These are phyloP conservation scores for Sisor rabdophorus DNA, from an alignment of 2,113 vertebrate species.

Conservation along the genomic window DNA sequence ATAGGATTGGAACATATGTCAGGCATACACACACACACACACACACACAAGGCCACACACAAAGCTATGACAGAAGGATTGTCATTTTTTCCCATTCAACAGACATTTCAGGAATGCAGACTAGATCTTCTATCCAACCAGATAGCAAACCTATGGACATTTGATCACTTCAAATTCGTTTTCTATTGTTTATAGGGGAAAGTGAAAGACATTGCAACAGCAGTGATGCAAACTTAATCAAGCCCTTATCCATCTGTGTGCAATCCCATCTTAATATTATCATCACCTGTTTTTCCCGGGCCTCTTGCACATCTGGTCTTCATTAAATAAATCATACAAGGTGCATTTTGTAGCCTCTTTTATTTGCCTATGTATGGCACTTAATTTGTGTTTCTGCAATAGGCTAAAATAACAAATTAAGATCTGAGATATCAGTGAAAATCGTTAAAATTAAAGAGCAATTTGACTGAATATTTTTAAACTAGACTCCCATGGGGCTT, in stretches of 20 bases:
- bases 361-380: conserved; percentile 59
- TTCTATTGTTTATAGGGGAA: conserved; percentile 54
- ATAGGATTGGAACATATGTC: not conserved
- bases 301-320: conserved; percentile 80
- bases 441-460: conserved; percentile 54
- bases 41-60: not conserved
- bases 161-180: conserved; percentile 61
- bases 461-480: conserved; percentile 60
- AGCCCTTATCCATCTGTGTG: conserved; percentile 76
- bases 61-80: conserved; percentile 16
- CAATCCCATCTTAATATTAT: conserved; percentile 82
- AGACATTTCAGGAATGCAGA: conserved; percentile 38
- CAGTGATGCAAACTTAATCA: conserved; percentile 69
- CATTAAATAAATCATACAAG: conserved; percentile 82
- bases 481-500: conserved; percentile 54
- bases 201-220: conserved; percentile 63
- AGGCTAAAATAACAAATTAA: conserved; percentile 72
- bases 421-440: conserved; percentile 55
- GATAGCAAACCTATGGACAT: conserved; percentile 52
- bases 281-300: conserved; percentile 89
- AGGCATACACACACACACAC: conserved; percentile 5
- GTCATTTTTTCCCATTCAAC: conserved; percentile 12
- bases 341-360: conserved; percentile 68
- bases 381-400: conserved; percentile 76
- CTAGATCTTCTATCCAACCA: conserved; percentile 34